Evolutionary conservation across 2,113 vertebrate genomes (phyloP).

Genomic region (Vulpes ferrilata): DNA sequence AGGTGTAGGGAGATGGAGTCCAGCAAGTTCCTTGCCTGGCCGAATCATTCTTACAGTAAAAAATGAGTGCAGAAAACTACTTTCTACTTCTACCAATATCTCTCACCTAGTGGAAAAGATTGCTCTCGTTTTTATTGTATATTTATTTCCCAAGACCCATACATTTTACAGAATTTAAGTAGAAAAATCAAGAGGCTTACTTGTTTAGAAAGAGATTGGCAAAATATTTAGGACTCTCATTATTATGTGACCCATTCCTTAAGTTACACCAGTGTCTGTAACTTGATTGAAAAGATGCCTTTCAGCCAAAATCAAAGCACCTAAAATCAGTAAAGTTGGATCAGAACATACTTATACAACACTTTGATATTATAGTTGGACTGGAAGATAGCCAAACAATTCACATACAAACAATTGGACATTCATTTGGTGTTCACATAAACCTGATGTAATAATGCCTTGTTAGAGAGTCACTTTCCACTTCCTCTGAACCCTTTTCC

Average conservation of each 20-base stretch:
- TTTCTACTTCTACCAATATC: neutral
- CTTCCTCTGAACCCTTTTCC: constrained; percentile 14
- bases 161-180: neutral
- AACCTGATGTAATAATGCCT: neutral
- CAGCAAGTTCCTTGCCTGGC: neutral
- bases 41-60: neutral
- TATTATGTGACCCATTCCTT: neutral
- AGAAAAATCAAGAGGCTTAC: neutral
- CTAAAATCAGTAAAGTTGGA: neutral
- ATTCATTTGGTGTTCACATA: neutral
- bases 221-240: constrained; percentile 32
- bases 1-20: neutral
- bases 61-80: neutral
- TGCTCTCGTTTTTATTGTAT: constrained; percentile 7
- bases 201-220: constrained; percentile 10
- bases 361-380: neutral
- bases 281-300: constrained; percentile 50
- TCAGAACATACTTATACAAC: neutral
- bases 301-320: neutral
- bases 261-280: neutral
- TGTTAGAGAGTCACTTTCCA: neutral
- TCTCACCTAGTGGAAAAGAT: neutral
- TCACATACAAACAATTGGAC: neutral
- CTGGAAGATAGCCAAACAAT: constrained; percentile 7
- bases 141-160: neutral